phyloP scores from a whole-genome alignment of 2,888 invertebrate genomes.

The Acleris emargana region DNA sequence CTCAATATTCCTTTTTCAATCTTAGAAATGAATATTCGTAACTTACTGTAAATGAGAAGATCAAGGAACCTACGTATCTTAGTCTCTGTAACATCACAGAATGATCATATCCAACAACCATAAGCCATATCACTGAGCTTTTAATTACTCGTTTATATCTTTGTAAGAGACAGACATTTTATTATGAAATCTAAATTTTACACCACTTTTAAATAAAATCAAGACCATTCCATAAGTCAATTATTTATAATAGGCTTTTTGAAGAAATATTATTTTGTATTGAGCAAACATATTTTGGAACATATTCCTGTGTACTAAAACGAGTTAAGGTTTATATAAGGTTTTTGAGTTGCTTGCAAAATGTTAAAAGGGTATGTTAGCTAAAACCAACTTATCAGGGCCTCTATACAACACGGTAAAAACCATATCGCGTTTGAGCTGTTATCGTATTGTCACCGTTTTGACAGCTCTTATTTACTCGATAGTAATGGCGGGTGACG shows the following conservation, averaged over 20 bases:
- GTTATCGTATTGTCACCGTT: too few relatives aligned
- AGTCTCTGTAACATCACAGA: constrained; percentile 5
- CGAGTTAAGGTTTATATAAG: constrained; percentile 18
- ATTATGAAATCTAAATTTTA: constrained; percentile 42
- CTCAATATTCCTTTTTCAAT: neutral
- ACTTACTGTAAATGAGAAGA: too few relatives aligned
- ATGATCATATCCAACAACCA: constrained; percentile 55
- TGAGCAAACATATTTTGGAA: constrained; percentile 62
- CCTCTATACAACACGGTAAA: too few relatives aligned
- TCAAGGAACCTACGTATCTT: neutral
- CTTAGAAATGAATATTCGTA: neutral
- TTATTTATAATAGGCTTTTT: constrained; percentile 67
- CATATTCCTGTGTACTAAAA: constrained; percentile 43
- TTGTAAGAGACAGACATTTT: constrained; percentile 31
- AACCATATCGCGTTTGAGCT: too few relatives aligned
- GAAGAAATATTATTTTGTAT: constrained; percentile 51
- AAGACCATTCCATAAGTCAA: constrained; percentile 74
- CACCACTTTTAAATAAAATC: constrained; percentile 44
- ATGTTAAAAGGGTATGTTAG: constrained; percentile 25
- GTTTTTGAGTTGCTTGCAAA: constrained; percentile 19
- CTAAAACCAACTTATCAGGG: constrained; percentile 37
- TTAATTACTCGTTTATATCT: constrained; percentile 30
- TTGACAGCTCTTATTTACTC: too few relatives aligned
- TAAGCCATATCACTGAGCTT: constrained; percentile 62
- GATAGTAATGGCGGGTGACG: too few relatives aligned